Evolutionary conservation across 2,113 vertebrate genomes (phyloP), one percentile per base, ranked within the genome.

Genomic region (Piliocolobus tephrosceles): DNA sequence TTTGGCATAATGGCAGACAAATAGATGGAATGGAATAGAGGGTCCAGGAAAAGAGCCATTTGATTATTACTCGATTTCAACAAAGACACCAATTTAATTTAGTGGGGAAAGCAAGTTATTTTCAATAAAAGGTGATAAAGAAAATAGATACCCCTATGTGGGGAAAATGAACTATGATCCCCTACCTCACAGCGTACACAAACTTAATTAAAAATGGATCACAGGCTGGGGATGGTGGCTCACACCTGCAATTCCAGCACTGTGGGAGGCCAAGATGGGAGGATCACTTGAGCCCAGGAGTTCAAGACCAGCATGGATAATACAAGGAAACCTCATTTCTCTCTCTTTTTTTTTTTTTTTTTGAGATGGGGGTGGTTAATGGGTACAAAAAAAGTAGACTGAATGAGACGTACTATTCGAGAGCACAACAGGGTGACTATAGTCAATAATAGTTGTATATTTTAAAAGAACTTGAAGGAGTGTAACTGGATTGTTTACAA

Each of bases 191-290:
- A 73, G 9, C 30, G 73, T 52, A 88, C 1, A 52, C 1, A 81
- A 80, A 94, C 43, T 50, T 96, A 85, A 96, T 43, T 90, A 81
- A 58, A 82, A 25, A 81, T 57, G 27, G 75, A 78, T 32, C 30
- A 79, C 76, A 35, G 45, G 50, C 6, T 16, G 50, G 61, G 4
- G 70, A 17, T 38, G 18, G 70, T 72, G 70, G 70, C n/a, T 40
- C 70, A 40, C 4, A 18, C 70, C 70, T 40, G 18, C 20, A 72
- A 40, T 73, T n/a, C n/a, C 20, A 73, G n/a, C n/a, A n/a, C 32
- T 68, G 14, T 35, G 32, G 32, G 32, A 35, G 61, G 66, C 32
- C 30, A 13, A 68, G 32, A 30, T 68, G 66, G 16, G 66, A 3
- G 66, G 66, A 35, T 68, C 32, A 18, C 58, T 25, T 35, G 16